phyloP scores from a whole-genome alignment of 2,888 invertebrate species.

The Micoletzkya japonica region DNA sequence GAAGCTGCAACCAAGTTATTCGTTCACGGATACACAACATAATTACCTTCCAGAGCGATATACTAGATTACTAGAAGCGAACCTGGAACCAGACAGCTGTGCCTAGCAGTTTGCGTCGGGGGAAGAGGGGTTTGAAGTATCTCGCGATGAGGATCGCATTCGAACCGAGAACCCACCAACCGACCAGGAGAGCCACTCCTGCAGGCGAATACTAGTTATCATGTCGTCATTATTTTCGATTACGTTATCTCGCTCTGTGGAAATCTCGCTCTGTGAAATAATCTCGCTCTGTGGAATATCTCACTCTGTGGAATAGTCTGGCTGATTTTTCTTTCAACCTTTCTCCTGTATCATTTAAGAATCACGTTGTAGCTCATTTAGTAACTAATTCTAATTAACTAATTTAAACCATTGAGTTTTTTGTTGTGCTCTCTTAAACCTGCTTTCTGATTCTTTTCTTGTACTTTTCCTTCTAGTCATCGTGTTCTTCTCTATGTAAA shows the following conservation, averaged over 20 bases:
- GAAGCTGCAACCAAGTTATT: slow-evolving; percentile 36
- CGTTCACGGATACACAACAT: neutral
- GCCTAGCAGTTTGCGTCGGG: slow-evolving; percentile 44
- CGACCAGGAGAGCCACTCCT: slow-evolving; percentile 45
- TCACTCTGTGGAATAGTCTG: no score
- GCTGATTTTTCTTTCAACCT: no score
- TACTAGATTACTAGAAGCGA: neutral
- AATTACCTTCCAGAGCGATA: neutral
- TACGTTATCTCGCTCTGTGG: no score
- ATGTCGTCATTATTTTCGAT: neutral
- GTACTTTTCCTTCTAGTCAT: no score
- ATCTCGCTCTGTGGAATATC: no score
- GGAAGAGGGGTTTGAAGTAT: slow-evolving; percentile 52
- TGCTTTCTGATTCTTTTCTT: no score
- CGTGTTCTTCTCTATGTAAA: no score
- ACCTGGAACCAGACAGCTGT: slow-evolving; percentile 54
- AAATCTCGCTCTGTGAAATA: no score
- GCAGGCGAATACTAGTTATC: slow-evolving; percentile 7
- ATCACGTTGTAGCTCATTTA: neutral
- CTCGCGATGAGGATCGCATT: slow-evolving; percentile 48
- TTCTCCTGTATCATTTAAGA: no score
- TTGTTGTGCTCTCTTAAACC: no score
- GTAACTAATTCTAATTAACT: neutral
- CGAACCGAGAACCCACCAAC: slow-evolving; percentile 52
- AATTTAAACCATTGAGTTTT: no score